Percentiles rank a stretch among this genome's conserved stretches.
phyloP scores from a whole-genome alignment of 2,113 vertebrate genomes.

The Enhydra lutris region DNA sequence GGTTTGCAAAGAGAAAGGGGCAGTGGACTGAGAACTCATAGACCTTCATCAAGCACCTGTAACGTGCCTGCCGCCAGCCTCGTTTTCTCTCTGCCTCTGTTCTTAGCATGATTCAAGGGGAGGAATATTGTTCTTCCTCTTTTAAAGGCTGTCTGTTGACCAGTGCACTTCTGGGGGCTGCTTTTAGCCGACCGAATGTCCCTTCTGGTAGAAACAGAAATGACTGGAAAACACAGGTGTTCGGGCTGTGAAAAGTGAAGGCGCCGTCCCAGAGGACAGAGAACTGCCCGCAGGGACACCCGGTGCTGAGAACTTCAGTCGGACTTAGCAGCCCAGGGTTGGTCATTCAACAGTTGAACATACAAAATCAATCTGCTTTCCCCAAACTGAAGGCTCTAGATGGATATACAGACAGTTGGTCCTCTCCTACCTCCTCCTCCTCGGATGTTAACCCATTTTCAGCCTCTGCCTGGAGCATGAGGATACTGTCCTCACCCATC shows the following conservation, averaged over 20 bases:
- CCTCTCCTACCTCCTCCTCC: background rate
- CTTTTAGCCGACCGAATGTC: background rate
- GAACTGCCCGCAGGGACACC: rapidly evolving
- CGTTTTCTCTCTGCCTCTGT: background rate
- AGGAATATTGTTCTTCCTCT: background rate
- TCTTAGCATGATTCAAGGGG: background rate
- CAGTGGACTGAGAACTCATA: background rate
- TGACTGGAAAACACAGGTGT: background rate
- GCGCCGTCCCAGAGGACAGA: background rate
- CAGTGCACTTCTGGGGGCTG: background rate
- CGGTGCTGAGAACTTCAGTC: background rate
- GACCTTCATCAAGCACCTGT: background rate
- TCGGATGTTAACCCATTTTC: background rate
- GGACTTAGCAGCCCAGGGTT: no score
- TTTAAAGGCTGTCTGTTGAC: background rate
- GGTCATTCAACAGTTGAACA: background rate
- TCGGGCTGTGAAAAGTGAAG: background rate
- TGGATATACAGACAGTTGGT: background rate
- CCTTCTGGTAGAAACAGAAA: background rate
- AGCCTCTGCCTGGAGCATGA: background rate
- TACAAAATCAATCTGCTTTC: background rate
- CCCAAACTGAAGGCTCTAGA: background rate
- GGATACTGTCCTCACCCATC: background rate
- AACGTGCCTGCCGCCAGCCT: background rate
- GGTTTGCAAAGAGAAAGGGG: background rate